Conservation (phyloP, 2,888 invertebrate species). For the Sipha maydis region DNA sequence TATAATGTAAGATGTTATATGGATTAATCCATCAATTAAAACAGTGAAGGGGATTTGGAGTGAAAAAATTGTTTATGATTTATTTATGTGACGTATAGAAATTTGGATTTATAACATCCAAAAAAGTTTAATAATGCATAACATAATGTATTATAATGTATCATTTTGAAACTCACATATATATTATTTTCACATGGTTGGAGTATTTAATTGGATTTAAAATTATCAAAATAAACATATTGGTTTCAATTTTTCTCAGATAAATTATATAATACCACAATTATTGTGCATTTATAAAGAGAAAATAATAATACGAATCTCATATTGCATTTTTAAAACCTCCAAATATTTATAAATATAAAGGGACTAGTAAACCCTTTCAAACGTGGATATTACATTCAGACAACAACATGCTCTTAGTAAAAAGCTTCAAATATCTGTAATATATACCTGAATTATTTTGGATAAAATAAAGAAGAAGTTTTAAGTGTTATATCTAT, state of each 20-base stretch:
- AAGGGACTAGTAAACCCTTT: slow-evolving; percentile 37
- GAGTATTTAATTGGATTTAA: no score
- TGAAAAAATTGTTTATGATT: neutral
- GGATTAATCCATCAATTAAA: slow-evolving; percentile 43
- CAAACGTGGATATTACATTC: neutral
- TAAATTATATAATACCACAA: neutral
- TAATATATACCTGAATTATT: no score
- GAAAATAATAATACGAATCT: neutral
- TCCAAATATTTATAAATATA: neutral
- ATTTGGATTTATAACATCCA: neutral
- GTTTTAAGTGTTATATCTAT: no score
- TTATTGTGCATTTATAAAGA: no score
- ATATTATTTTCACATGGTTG: no score
- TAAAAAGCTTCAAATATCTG: neutral
- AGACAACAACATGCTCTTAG: slow-evolving; percentile 7
- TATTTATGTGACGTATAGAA: neutral
- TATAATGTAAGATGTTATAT: slow-evolving; percentile 1
- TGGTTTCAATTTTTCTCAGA: neutral
- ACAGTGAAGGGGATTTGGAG: neutral
- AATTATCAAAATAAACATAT: no score
- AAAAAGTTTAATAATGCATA: neutral
- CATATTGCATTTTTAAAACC: neutral
- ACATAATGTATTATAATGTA: no score
- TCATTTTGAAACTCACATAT: no score
- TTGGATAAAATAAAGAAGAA: no score